These are phyloP conservation scores for Leucozona laternaria DNA, from an alignment of 2,888 invertebrate species.

Conservation along the genomic window DNA sequence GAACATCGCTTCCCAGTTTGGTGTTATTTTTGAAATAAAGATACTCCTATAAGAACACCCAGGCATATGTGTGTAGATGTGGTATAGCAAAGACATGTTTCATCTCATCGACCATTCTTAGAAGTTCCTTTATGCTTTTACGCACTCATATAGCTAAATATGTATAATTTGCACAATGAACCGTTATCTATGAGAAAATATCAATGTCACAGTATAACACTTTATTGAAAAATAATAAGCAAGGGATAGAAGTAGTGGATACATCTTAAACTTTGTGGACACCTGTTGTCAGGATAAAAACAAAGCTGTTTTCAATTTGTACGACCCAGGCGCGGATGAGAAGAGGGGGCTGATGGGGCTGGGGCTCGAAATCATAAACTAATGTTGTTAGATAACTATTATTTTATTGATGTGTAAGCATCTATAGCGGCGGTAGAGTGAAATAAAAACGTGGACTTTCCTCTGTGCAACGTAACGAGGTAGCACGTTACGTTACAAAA, in stretches of 20 bases:
- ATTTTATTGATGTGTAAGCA: too few relatives aligned
- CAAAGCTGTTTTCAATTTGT: neutral
- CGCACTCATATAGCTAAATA: neutral
- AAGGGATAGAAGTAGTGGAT: neutral
- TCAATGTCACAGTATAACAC: neutral
- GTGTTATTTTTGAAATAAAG: slow-evolving; percentile 16
- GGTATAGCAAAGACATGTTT: neutral
- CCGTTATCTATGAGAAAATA: slow-evolving; percentile 19
- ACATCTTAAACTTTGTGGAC: neutral
- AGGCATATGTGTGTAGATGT: neutral
- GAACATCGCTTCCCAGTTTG: neutral
- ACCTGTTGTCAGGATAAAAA: slow-evolving; percentile 44
- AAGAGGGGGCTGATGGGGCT: neutral
- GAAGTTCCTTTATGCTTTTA: slow-evolving; percentile 1
- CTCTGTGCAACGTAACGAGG: too few relatives aligned
- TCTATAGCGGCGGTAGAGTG: too few relatives aligned
- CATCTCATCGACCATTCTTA: slow-evolving; percentile 1
- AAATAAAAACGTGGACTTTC: too few relatives aligned
- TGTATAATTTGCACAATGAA: neutral
- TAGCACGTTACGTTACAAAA: too few relatives aligned
- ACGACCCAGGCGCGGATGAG: neutral
- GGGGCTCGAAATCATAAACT: too few relatives aligned
- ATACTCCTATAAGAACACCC: neutral
- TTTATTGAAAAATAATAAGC: slow-evolving; percentile 29
- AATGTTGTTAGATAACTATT: too few relatives aligned